phyloP scores from a whole-genome alignment of 2,113 vertebrate genomes.

The Zapus hudsonius region DNA sequence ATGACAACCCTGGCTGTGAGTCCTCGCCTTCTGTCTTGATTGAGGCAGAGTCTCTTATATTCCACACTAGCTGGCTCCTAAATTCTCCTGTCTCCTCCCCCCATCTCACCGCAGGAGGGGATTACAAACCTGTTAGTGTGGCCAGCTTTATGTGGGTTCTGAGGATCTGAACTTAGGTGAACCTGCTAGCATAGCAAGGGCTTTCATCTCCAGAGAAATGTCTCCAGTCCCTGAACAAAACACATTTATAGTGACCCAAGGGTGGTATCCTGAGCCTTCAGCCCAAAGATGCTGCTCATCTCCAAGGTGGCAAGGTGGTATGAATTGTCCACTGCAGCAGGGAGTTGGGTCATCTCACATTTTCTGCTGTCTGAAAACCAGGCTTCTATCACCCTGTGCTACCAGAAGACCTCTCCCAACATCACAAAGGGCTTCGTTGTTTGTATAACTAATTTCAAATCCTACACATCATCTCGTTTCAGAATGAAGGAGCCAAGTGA shows the following conservation, averaged over 20 bases:
- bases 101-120: too few species aligned
- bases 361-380: background rate
- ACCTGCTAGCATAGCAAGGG: too few species aligned
- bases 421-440: slow-evolving; percentile 45
- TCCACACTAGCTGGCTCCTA: too few species aligned
- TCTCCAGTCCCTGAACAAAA: too few species aligned
- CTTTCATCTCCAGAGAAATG: too few species aligned
- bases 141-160: too few species aligned
- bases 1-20: too few species aligned
- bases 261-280: rapidly evolving
- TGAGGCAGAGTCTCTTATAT: too few species aligned
- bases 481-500: slow-evolving; percentile 86
- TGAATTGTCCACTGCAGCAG: rapidly evolving
- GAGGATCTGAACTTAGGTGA: too few species aligned
- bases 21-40: too few species aligned
- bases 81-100: too few species aligned
- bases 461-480: slow-evolving; percentile 83
- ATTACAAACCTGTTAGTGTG: too few species aligned
- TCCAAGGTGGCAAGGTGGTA: rapidly evolving
- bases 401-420: slow-evolving; percentile 30
- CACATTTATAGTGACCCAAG: background rate
- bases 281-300: background rate
- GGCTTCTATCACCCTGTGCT: background rate
- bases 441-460: slow-evolving; percentile 83
- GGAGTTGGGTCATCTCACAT: rapidly evolving